Base-by-base conservation (phyloP, 2,113 vertebrate species). In the Jacana jacana region DNA sequence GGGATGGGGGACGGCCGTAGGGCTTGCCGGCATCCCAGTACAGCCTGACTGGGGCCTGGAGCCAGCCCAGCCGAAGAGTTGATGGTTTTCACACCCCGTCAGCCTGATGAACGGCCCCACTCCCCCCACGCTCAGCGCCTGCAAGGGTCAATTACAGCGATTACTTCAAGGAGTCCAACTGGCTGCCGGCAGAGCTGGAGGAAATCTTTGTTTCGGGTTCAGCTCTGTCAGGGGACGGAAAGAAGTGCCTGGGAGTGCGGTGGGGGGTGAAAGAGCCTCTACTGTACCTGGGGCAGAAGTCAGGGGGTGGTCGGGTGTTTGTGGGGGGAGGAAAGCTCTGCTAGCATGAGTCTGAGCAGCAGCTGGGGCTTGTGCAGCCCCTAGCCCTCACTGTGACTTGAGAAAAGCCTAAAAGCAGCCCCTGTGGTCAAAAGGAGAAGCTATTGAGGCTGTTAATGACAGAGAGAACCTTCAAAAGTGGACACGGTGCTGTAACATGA, bases 121-220 rank as follows among this genome's bases (percentile, higher is more conserved):
- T 97, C 86, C 93, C 83, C 10, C 3, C 5, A 76, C 8, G 77
- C 80, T 86, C 92, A 89, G 94, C 68, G 73, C 96, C 96, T 92
- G 91, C 95, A 69, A 97, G 95, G 95, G 89, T 97, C 96, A 97
- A 86, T 97, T 95, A 96, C 91, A 71, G 91, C 84, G 61, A 95
- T 95, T 92, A 94, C 94, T 96, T 96, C 96, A 95, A 95, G 95
- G 84, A 96, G 94, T 81, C 95, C 79, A 95, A 93, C 81, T 4
- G 30, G 86, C 93, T 86, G 94, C 94, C 19, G 44, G 93, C 94
- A 92, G 94, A 24, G 6, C 86, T 48, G 93, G 55, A 60, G 83
- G 84, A 95, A 93, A 93, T 70, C 94, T 95, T 91, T 93, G 84
- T 95, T 89, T 95, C 22, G 6, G 60, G 80, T 88, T 93, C 23